Conservation (phyloP, 2,888 invertebrate species). For the Drosophila percnosoma region DNA sequence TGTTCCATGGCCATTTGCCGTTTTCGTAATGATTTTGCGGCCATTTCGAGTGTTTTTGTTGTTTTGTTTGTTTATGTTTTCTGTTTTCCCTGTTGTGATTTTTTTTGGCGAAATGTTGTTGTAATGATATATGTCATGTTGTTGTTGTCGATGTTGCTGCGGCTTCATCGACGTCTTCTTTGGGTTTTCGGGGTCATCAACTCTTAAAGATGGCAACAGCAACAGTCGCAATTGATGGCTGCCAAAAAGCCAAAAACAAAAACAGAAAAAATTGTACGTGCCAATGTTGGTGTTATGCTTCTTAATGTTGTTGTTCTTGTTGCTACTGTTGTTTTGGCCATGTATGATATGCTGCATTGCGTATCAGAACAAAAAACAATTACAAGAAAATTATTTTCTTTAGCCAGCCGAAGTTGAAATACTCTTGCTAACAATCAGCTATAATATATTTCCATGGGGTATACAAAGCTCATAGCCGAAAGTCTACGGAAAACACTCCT, state of each 20-base stretch:
- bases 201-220: conserved; percentile 40
- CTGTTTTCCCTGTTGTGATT: conserved; percentile 8
- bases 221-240: conserved; percentile 39
- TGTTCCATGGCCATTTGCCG: conserved; percentile 37
- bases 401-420: not conserved
- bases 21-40: conserved; percentile 47
- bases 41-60: conserved; percentile 23
- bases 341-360: conserved; percentile 25
- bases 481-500: not conserved
- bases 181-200: conserved; percentile 74
- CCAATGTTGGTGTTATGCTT: conserved; percentile 28
- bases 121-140: conserved; percentile 20
- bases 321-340: conserved; percentile 12
- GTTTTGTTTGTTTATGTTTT: not conserved
- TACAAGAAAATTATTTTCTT: not conserved
- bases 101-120: conserved; percentile 29
- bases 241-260: conserved; percentile 25
- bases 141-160: conserved; percentile 34
- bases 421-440: not conserved
- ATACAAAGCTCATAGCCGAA: not conserved
- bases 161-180: conserved; percentile 53
- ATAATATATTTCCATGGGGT: not conserved
- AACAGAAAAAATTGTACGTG: conserved; percentile 37
- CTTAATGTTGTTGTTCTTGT: conserved; percentile 27
- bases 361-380: conserved; percentile 3